phyloP scores from a whole-genome alignment of 2,888 invertebrate species.

The Nomada ruficornis region DNA sequence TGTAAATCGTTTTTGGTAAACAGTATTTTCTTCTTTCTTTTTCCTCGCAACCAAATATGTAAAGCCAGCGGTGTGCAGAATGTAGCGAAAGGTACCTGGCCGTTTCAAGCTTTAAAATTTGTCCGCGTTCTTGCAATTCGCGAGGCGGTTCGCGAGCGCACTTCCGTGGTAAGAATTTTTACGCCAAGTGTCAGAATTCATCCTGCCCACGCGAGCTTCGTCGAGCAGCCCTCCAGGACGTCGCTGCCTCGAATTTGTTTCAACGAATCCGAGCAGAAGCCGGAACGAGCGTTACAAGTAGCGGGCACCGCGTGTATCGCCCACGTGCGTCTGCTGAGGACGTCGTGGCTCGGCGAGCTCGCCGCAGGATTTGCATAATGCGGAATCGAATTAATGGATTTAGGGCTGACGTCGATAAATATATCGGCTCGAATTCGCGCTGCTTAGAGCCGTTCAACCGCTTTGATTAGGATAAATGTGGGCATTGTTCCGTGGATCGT shows the following conservation, averaged over 20 bases:
- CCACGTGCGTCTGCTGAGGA: constrained; percentile 54
- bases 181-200: constrained; percentile 7
- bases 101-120: too few relatives aligned
- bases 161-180: constrained; percentile 16
- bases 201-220: constrained; percentile 57
- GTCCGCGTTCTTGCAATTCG: too few relatives aligned
- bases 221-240: constrained; percentile 30
- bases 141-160: too few relatives aligned
- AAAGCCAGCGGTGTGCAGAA: too few relatives aligned
- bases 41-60: too few relatives aligned
- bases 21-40: too few relatives aligned
- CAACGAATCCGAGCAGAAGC: constrained; percentile 63
- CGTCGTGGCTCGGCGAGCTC: constrained; percentile 43
- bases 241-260: constrained; percentile 60
- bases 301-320: constrained; percentile 61
- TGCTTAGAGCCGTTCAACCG: constrained; percentile 16
- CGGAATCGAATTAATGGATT: constrained; percentile 70
- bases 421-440: constrained; percentile 39
- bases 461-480: constrained; percentile 55
- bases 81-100: too few relatives aligned
- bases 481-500: constrained; percentile 35
- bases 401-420: constrained; percentile 56
- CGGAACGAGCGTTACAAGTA: constrained; percentile 60
- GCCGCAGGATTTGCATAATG: constrained; percentile 64
- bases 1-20: too few relatives aligned